Evolutionary conservation across 2,797 vertebrate genomes (phyloP).

Genomic region (Pangasius larnaudii): DNA sequence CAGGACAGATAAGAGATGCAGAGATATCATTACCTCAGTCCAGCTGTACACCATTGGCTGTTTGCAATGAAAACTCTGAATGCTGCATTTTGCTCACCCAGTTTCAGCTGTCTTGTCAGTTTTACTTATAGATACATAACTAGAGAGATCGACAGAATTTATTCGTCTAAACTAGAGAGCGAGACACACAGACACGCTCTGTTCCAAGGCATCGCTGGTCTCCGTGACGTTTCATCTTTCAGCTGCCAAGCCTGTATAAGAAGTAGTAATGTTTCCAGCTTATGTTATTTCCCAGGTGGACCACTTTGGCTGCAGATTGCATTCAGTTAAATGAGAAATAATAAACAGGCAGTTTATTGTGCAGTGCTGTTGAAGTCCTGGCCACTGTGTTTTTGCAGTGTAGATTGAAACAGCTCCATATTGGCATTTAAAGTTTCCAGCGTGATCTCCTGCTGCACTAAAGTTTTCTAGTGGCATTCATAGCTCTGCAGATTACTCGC

Average conservation of each 20-base stretch:
- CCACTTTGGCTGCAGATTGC: slow-evolving; percentile 56
- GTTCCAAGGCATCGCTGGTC: background rate
- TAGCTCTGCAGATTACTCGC: background rate
- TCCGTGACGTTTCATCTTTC: background rate
- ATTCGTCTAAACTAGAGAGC: background rate
- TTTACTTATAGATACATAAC: background rate
- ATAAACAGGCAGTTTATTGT: slow-evolving; percentile 67
- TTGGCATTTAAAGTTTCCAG: slow-evolving; percentile 52
- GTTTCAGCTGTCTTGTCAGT: background rate
- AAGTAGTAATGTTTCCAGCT: slow-evolving; percentile 61
- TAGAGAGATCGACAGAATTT: background rate
- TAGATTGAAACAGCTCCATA: slow-evolving; percentile 52
- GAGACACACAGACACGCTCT: background rate
- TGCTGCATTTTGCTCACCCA: background rate
- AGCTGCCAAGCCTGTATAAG: background rate
- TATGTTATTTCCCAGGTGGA: slow-evolving; percentile 68
- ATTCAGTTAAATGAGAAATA: slow-evolving; percentile 62
- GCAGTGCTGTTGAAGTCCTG: slow-evolving; percentile 52
- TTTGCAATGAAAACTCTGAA: background rate
- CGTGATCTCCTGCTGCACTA: background rate
- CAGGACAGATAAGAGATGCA: slow-evolving; percentile 46
- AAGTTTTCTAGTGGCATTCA: background rate
- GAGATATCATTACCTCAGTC: slow-evolving; percentile 26
- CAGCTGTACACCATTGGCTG: background rate
- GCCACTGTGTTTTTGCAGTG: slow-evolving; percentile 65